Conservation (phyloP, 2,113 vertebrate genomes). For the Forbesichthys agassizii region DNA sequence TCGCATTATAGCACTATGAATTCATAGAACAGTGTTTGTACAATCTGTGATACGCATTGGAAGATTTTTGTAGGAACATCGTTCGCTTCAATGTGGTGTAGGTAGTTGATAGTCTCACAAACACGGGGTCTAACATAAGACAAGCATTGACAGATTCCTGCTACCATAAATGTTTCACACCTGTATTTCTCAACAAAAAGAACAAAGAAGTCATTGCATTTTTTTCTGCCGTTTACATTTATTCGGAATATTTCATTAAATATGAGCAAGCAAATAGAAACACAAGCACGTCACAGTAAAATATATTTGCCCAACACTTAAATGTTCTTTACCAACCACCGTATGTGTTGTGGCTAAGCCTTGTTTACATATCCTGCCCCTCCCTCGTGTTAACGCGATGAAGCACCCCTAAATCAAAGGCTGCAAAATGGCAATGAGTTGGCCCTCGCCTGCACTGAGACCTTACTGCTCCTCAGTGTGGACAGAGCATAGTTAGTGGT, state of each 20-base stretch:
- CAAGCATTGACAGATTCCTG: slow-evolving; percentile 59
- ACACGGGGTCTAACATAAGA: slow-evolving; percentile 56
- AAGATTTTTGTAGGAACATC: slow-evolving; percentile 47
- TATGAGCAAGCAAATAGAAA: slow-evolving; percentile 91
- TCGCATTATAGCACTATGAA: slow-evolving; percentile 59
- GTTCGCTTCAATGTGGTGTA: slow-evolving; percentile 81
- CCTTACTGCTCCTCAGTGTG: slow-evolving; percentile 31
- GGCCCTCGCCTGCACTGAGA: slow-evolving; percentile 60
- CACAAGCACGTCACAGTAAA: slow-evolving; percentile 93
- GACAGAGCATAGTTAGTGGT: background rate
- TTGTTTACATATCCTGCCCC: slow-evolving; percentile 73
- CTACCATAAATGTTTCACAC: slow-evolving; percentile 55
- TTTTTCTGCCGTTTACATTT: slow-evolving; percentile 87
- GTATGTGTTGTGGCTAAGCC: slow-evolving; percentile 59
- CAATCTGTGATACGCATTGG: slow-evolving; percentile 52
- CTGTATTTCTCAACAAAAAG: slow-evolving; percentile 55
- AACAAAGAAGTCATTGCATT: slow-evolving; percentile 75
- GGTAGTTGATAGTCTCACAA: slow-evolving; percentile 35
- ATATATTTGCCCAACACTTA: slow-evolving; percentile 80
- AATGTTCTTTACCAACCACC: slow-evolving; percentile 70
- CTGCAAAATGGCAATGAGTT: slow-evolving; percentile 87
- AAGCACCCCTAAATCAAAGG: slow-evolving; percentile 76
- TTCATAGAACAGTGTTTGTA: slow-evolving; percentile 41
- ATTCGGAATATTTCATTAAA: slow-evolving; percentile 86
- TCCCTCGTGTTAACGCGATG: slow-evolving; percentile 28